Conservation (phyloP, 1,140 invertebrate species). For the Zaprionus inermis region DNA sequence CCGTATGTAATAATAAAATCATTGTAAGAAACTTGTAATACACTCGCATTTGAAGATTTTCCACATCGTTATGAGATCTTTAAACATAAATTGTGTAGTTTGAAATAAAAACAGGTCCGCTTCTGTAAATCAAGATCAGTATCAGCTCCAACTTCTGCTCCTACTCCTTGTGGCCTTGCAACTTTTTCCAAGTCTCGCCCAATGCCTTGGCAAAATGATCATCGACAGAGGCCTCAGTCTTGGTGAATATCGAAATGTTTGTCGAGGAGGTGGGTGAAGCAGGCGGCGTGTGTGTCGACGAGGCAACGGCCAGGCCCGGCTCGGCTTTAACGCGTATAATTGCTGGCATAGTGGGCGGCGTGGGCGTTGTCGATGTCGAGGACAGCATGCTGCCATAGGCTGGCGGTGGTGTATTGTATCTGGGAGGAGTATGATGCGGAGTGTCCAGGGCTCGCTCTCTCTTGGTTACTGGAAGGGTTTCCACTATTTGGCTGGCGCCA, state of each 20-base stretch:
- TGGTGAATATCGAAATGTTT: constrained; percentile 76
- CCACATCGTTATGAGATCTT: constrained; percentile 78
- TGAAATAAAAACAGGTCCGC: constrained; percentile 69
- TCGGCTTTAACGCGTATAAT: constrained; percentile 80
- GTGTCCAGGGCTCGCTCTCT: constrained; percentile 59
- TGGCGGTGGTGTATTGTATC: constrained; percentile 71
- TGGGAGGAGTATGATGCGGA: constrained; percentile 68
- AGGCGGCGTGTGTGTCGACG: constrained; percentile 68
- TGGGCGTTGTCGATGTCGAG: constrained; percentile 41
- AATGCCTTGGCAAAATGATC: constrained; percentile 98
- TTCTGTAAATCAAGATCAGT: constrained; percentile 1
- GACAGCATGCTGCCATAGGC: constrained; percentile 55
- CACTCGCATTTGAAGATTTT: constrained; percentile 78
- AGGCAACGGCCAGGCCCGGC: constrained; percentile 66
- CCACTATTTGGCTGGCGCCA: constrained; percentile 46
- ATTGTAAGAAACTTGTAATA: constrained; percentile 77
- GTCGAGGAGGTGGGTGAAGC: constrained; percentile 74
- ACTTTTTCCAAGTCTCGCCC: constrained; percentile 95
- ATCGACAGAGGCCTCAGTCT: constrained; percentile 90
- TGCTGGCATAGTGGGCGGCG: constrained; percentile 68
- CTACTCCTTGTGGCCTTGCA: constrained; percentile 86
- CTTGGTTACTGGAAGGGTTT: constrained; percentile 43
- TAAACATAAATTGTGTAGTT: constrained; percentile 78
- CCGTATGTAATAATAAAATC: constrained; percentile 70
- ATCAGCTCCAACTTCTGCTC: neutral